Percentiles rank a stretch among this genome's conserved stretches.
These are phyloP conservation scores for Synanthedon andrenaeformis DNA, from an alignment of 2,888 invertebrate genomes.

Conservation along the genomic window DNA sequence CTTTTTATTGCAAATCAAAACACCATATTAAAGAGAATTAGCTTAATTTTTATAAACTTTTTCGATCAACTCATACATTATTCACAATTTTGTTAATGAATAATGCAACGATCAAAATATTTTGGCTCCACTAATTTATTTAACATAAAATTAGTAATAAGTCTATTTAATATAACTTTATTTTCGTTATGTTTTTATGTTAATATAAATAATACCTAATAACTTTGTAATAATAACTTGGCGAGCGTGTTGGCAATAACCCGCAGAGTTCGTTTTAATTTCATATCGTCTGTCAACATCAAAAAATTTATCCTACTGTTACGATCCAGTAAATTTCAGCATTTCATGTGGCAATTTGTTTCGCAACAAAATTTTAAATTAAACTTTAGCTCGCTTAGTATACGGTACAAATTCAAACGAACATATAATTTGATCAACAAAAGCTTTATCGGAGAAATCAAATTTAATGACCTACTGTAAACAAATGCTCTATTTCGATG, in stretches of 20 bases:
- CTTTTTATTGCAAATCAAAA: no score
- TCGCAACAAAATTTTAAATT: conserved; percentile 6
- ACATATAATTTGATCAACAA: conserved; percentile 6
- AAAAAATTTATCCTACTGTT: conserved; percentile 19
- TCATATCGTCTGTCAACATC: conserved; percentile 20
- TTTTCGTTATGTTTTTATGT: no score
- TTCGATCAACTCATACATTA: no score
- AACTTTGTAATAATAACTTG: no score
- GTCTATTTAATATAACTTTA: no score
- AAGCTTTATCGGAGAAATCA: conserved; percentile 15
- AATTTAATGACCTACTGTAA: conserved; percentile 24
- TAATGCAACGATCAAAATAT: no score
- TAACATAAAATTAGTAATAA: no score
- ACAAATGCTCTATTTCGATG: conserved; percentile 19
- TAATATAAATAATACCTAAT: no score
- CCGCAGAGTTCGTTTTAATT: conserved; percentile 12
- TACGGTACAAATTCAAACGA: conserved; percentile 10
- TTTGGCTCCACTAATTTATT: no score
- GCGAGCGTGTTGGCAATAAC: conserved; percentile 4
- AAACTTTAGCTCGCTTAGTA: conserved; percentile 6
- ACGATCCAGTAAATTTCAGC: conserved; percentile 18
- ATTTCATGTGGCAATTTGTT: conserved; percentile 16
- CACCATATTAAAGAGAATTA: no score
- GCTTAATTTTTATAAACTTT: no score
- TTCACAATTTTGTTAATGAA: no score